Evolutionary conservation across 2,113 vertebrate species (phyloP).

Genomic region (Scartelaos histophorus): DNA sequence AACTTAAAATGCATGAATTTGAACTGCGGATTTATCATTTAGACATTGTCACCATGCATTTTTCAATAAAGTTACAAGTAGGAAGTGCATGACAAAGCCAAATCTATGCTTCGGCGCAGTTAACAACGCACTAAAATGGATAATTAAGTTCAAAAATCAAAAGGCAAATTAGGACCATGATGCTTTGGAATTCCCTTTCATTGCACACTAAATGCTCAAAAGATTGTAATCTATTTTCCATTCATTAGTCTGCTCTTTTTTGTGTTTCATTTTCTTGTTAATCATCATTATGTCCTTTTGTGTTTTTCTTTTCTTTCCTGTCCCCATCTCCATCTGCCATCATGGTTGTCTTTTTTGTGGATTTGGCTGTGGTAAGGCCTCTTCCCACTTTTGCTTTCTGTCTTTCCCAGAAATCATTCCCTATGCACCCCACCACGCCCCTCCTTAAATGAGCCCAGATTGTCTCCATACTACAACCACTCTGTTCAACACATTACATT

Average conservation of each 20-base stretch:
- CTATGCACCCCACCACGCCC: not conserved
- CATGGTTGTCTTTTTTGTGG: slow-evolving; percentile 66
- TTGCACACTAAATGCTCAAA: slow-evolving; percentile 33
- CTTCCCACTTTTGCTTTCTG: slow-evolving; percentile 54
- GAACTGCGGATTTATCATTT: slow-evolving; percentile 46
- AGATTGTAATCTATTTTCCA: slow-evolving; percentile 54
- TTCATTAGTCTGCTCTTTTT: slow-evolving; percentile 55
- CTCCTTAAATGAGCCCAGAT: slow-evolving; percentile 36
- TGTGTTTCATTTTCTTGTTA: slow-evolving; percentile 62
- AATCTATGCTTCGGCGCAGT: slow-evolving; percentile 33
- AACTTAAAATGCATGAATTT: slow-evolving; percentile 41
- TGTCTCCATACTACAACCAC: slow-evolving; percentile 21
- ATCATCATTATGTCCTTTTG: slow-evolving; percentile 62
- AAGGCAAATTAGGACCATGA: slow-evolving; percentile 31
- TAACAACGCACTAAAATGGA: slow-evolving; percentile 31
- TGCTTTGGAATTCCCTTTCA: slow-evolving; percentile 25
- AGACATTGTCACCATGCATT: slow-evolving; percentile 30
- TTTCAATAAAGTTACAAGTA: slow-evolving; percentile 41
- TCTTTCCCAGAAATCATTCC: slow-evolving; percentile 13
- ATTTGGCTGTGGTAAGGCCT: slow-evolving; percentile 68
- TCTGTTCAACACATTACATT: slow-evolving; percentile 34
- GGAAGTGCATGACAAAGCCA: slow-evolving; percentile 16
- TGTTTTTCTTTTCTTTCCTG: slow-evolving; percentile 61
- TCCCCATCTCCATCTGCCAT: slow-evolving; percentile 65
- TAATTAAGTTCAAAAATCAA: slow-evolving; percentile 42